Base-by-base conservation (phyloP, 2,797 vertebrate genomes). In the Lerista edwardsae region DNA sequence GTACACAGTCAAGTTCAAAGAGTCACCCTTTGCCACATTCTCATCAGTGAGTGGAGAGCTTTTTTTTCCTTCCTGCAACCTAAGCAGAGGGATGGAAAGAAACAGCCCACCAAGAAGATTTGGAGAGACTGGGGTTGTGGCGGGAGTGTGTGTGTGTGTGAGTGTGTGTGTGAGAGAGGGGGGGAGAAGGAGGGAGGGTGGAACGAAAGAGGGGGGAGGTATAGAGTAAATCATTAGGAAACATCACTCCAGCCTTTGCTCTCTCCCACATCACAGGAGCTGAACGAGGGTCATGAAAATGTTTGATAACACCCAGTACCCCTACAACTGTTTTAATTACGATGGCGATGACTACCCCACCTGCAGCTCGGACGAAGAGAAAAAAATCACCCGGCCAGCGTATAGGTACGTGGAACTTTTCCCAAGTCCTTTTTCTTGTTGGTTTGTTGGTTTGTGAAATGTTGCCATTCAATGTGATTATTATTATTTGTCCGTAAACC, bases 321-420 rank as follows among this genome's bases (percentile, higher is more conserved):
- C 99, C 82, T 99, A 99, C 86, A 99, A 99, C 94, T 99, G 99
- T 85, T 99, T 99, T 87, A 98, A 98, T 93, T 98, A 99, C n/a
- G 98, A 99, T 83, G 97, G 97, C 19, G 98, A 99, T 27, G 98
- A 98, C 85, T 98, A 97, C 86, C 98, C 98, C 8, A 96, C 97
- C 17, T 97, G 98, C 89, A 97, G 97, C 91, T 97, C 97, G 0
- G 98, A 99, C 0, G 97, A 98, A 39, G 98, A 98, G 83, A 98
- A 98, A 95, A 98, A 98, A 91, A 97, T 98, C 94, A 98, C 97
- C 47, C 90, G 98, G 95, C 98, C 98, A 0, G 98, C 99, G 0
- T 99, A 99, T 97, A 99, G 99, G 99, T 99, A 97, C 94, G 91
- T 1, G 0, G 78, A 90, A 93, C 88, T 94, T 93, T 92, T 82